phyloP scores from a whole-genome alignment of 2,888 invertebrate species.

The Rhamphomyia laevipes region DNA sequence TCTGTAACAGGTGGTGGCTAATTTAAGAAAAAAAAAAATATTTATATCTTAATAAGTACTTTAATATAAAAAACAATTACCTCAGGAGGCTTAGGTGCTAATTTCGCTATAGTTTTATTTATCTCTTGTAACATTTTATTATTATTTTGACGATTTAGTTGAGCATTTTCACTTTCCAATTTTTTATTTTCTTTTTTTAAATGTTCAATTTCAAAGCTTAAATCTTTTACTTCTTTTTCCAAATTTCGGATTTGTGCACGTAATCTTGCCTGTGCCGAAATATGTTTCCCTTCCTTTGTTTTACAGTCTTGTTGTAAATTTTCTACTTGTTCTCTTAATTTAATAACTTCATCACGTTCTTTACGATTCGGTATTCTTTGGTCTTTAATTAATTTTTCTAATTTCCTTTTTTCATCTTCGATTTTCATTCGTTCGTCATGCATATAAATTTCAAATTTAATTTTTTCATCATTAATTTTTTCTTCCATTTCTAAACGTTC shows the following conservation, averaged over 20 bases:
- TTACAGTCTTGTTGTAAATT: conserved; percentile 54
- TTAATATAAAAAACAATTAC: conserved; percentile 18
- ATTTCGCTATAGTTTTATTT: conserved; percentile 48
- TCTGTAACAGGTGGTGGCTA: not conserved
- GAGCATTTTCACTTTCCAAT: conserved; percentile 47
- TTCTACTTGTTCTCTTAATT: conserved; percentile 51
- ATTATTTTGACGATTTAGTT: conserved; percentile 47
- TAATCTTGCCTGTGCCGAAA: conserved; percentile 57
- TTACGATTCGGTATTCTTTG: conserved; percentile 54
- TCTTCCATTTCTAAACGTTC: conserved; percentile 47
- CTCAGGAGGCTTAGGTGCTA: conserved; percentile 28
- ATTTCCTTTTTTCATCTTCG: conserved; percentile 50
- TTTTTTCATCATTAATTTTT: conserved; percentile 52
- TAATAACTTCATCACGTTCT: conserved; percentile 56
- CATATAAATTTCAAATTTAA: conserved; percentile 50
- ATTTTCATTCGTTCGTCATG: conserved; percentile 59
- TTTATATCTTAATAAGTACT: not conserved
- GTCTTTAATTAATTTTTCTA: conserved; percentile 56
- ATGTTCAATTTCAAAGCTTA: conserved; percentile 54
- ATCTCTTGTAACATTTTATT: conserved; percentile 66
- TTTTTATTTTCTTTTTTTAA: conserved; percentile 54
- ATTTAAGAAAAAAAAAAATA: not conserved
- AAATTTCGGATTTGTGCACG: conserved; percentile 60
- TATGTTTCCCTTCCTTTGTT: conserved; percentile 61
- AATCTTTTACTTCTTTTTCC: conserved; percentile 55